Evolutionary conservation across 2,797 vertebrate genomes (phyloP), one percentile per base, ranked within the genome.

Genomic region (Urophycis tenuis): DNA sequence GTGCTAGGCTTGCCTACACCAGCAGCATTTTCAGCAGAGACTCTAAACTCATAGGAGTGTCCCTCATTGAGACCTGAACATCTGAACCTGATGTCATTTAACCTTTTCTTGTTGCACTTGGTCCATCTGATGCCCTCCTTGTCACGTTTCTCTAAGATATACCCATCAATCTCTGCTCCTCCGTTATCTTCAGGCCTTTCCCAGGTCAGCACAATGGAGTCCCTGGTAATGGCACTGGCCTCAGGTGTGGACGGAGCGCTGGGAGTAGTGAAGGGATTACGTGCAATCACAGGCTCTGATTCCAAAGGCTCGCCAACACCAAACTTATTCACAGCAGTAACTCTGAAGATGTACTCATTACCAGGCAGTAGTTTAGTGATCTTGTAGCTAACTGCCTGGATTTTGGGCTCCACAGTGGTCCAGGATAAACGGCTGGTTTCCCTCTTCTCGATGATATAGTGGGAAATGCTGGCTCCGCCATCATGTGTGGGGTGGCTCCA

Each of bases 301-400:
- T 99, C 98, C 80, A 95, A 93, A 84, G 97, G 94, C 82, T 99
- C 98, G 1, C 98, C 98, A 88, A 97, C 93, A 85, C 98, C 98
- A 84, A 97, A 99, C 87, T 98, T 98, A 79, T 99, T 99, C 75
- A 99, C 97, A 81, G 97, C 97, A 90, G 96, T 99, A 84, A 99
- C 95, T 85, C 97, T 96, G 89, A 99, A 99, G 60, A 99, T 97
- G 83, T 99, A 99, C 86, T 99, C 98, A 90, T 99, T 97, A 83
- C 96, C 97, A 84, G 94, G 96, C 71, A 96, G 94, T 41, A 99
- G 93, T 88, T 95, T 99, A 88, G 96, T 99, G 77, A 99, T 89
- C 92, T 98, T 99, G 81, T 97, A 96, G 82, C 93, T 92, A 78
- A 95, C 96, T 84, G 97, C 96, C 86, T 98, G 96, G 77, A 98